Conservation (phyloP, 2,113 vertebrate species). For the Chaetops frenatus region DNA sequence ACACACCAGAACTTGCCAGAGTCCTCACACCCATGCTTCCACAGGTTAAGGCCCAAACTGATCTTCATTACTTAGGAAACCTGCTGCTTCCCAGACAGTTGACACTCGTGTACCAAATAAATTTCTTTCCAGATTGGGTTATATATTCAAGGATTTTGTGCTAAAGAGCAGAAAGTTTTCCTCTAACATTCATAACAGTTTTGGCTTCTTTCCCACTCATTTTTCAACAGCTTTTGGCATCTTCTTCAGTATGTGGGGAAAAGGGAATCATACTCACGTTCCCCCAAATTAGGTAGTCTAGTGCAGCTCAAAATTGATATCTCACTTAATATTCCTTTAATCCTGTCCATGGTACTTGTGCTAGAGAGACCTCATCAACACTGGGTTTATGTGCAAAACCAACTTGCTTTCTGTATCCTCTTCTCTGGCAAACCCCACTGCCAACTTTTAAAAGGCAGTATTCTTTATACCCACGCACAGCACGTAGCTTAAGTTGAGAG, state of each 20-base stretch:
- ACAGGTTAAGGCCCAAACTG: neutral
- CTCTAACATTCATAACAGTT: neutral
- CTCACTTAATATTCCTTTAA: neutral
- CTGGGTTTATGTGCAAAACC: neutral
- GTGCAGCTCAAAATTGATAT: neutral
- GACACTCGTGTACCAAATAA: neutral
- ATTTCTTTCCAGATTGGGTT: neutral
- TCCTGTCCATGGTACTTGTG: neutral
- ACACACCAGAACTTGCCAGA: neutral
- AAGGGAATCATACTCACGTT: neutral
- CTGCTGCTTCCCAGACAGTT: neutral
- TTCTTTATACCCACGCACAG: neutral
- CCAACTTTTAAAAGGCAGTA: neutral
- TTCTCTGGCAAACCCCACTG: neutral
- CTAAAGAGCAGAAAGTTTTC: neutral
- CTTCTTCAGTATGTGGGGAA: neutral
- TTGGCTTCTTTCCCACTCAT: neutral
- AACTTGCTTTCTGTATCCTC: neutral
- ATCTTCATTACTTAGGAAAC: neutral
- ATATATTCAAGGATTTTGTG: neutral
- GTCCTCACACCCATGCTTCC: neutral
- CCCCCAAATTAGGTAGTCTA: neutral
- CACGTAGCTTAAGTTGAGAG: rapidly evolving
- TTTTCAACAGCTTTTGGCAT: neutral
- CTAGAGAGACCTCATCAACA: neutral